phyloP scores from a whole-genome alignment of 2,888 invertebrate genomes.

The Andrena trimmerana region DNA sequence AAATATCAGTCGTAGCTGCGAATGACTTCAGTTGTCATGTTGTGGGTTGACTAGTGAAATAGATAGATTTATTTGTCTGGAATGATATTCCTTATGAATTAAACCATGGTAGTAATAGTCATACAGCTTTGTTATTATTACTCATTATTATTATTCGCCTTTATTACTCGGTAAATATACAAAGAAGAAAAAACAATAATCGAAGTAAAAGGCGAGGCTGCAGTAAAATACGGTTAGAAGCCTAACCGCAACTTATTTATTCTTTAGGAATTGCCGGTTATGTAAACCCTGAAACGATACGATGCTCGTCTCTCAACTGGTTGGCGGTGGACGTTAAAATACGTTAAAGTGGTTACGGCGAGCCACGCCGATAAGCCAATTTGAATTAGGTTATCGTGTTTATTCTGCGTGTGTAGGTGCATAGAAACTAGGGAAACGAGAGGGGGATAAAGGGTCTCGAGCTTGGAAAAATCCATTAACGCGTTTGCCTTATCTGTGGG shows the following conservation, averaged over 20 bases:
- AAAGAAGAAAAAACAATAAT: too few relatives aligned
- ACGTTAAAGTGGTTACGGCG: conserved; percentile 44
- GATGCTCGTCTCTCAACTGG: background rate
- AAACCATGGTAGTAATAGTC: too few relatives aligned
- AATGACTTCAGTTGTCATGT: too few relatives aligned
- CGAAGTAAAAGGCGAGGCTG: too few relatives aligned
- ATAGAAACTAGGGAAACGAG: conserved; percentile 12
- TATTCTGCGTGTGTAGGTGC: conserved; percentile 19
- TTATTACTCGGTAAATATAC: too few relatives aligned
- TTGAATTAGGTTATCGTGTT: conserved; percentile 54
- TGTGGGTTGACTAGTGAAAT: too few relatives aligned
- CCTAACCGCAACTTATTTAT: background rate
- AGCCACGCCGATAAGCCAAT: conserved; percentile 56
- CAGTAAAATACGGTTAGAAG: too few relatives aligned
- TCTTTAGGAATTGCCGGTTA: conserved; percentile 9
- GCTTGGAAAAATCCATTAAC: conserved; percentile 54
- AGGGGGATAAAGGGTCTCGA: conserved; percentile 23
- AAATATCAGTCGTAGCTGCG: too few relatives aligned
- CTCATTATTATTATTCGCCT: too few relatives aligned
- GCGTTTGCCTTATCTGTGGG: conserved; percentile 52
- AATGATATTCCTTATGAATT: too few relatives aligned
- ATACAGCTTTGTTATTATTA: too few relatives aligned
- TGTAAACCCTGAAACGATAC: conserved; percentile 41
- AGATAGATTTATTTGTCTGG: too few relatives aligned
- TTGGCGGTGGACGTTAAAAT: background rate